phyloP scores from a whole-genome alignment of 2,797 vertebrate genomes.

The Acrossocheilus fasciatus region DNA sequence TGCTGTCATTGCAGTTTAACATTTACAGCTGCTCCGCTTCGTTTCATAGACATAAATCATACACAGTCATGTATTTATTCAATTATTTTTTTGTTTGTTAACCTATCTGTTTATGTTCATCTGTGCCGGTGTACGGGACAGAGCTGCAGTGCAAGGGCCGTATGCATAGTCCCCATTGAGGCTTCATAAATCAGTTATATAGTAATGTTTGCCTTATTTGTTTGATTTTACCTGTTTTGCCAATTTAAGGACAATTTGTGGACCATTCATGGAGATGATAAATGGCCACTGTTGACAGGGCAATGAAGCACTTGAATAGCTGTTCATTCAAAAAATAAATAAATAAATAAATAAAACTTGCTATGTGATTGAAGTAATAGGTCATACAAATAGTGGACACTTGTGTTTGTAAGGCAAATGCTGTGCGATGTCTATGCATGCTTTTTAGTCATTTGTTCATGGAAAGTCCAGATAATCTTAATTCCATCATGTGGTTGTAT shows the following conservation, averaged over 20 bases:
- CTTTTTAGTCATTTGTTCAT: no score
- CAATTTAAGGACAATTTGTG: neutral
- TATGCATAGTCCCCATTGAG: neutral
- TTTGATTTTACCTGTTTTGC: neutral
- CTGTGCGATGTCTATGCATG: no score
- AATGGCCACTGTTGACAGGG: neutral
- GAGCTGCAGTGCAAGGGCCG: neutral
- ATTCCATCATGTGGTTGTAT: no score
- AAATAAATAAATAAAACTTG: neutral
- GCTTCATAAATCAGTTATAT: neutral
- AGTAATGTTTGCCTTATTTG: neutral
- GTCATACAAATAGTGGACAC: neutral
- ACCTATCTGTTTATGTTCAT: neutral
- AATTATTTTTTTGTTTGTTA: neutral
- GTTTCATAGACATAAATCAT: neutral
- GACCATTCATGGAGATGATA: neutral
- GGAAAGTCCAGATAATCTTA: no score
- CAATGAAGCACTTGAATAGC: neutral
- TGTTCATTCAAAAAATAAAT: neutral
- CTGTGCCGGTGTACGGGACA: neutral
- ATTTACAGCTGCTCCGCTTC: neutral
- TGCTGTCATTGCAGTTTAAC: constrained; percentile 10
- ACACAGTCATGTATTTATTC: neutral
- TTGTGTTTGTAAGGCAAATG: no score
- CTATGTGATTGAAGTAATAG: neutral